A percentile compares a stretch with the other conserved stretches of the same genome.
phyloP scores from a whole-genome alignment of 2,888 invertebrate species.

The Orchesella flavescens region DNA sequence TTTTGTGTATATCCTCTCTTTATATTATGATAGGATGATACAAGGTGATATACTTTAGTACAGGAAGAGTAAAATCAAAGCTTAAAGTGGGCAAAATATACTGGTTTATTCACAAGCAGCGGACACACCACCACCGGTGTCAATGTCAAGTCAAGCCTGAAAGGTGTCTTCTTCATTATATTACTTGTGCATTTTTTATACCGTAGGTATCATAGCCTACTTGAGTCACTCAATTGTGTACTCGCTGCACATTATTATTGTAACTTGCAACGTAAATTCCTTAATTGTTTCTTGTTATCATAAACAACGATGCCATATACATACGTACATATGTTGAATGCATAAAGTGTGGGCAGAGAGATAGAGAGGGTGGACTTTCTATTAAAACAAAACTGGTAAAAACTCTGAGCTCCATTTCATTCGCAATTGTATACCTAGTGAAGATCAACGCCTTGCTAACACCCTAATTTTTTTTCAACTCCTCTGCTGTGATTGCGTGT shows the following conservation, averaged over 20 bases:
- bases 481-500: too few species aligned
- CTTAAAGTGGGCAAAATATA: slow-evolving; percentile 33
- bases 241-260: too few species aligned
- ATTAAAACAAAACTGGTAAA: too few species aligned
- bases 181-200: background rate
- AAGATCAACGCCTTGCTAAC: too few species aligned
- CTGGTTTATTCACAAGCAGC: slow-evolving; percentile 15
- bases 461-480: too few species aligned
- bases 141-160: slow-evolving; percentile 19
- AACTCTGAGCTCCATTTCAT: too few species aligned
- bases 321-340: too few species aligned
- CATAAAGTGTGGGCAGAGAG: too few species aligned
- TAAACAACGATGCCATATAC: background rate
- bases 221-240: background rate
- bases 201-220: background rate
- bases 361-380: too few species aligned
- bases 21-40: slow-evolving; percentile 25
- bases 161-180: slow-evolving; percentile 2
- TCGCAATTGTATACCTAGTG: too few species aligned
- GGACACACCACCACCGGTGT: background rate
- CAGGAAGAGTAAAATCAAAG: slow-evolving; percentile 1
- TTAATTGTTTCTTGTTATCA: background rate
- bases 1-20: background rate
- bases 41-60: background rate
- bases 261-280: background rate